Evolutionary conservation across 2,888 invertebrate genomes (phyloP).

Genomic region (Sphecodes monilicornis): DNA sequence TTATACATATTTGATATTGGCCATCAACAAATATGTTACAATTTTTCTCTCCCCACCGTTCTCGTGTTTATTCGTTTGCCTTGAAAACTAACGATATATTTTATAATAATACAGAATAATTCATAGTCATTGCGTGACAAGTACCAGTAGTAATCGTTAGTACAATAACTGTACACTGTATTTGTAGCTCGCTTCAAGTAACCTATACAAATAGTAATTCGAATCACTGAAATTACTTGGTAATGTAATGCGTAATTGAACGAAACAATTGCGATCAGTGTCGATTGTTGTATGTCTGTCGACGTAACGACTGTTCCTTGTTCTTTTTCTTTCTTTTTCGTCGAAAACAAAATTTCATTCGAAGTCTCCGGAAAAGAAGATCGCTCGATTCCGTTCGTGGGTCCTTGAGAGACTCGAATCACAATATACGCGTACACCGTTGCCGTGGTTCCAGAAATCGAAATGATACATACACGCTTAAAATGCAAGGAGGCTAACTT

Average conservation of each 20-base stretch:
- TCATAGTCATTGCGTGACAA: conserved; percentile 70
- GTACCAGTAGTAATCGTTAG: conserved; percentile 73
- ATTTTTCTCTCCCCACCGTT: conserved; percentile 64
- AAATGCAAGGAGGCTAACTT: conserved; percentile 21
- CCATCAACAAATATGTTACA: conserved; percentile 82
- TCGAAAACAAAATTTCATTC: conserved; percentile 11
- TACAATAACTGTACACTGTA: conserved; percentile 74
- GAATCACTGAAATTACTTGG: conserved; percentile 18
- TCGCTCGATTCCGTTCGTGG: conserved; percentile 33
- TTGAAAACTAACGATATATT: conserved; percentile 75
- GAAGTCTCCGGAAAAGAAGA: conserved; percentile 14
- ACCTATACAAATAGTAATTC: conserved; percentile 32
- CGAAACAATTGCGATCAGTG: conserved; percentile 16
- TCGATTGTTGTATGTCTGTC: conserved; percentile 2
- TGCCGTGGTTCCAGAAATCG: conserved; percentile 34
- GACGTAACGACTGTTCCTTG: not conserved
- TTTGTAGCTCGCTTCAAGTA: conserved; percentile 54
- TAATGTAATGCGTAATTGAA: conserved; percentile 24
- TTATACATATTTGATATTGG: conserved; percentile 82
- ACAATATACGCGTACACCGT: conserved; percentile 58
- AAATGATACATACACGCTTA: conserved; percentile 34
- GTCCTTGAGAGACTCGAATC: conserved; percentile 62
- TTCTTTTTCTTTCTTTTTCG: not conserved
- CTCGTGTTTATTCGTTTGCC: conserved; percentile 70
- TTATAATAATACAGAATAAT: conserved; percentile 78